Percentiles rank a stretch among this genome's conserved stretches.
These are phyloP conservation scores for Ameiurus melas DNA, from an alignment of 2,113 vertebrate genomes.

Conservation along the genomic window DNA sequence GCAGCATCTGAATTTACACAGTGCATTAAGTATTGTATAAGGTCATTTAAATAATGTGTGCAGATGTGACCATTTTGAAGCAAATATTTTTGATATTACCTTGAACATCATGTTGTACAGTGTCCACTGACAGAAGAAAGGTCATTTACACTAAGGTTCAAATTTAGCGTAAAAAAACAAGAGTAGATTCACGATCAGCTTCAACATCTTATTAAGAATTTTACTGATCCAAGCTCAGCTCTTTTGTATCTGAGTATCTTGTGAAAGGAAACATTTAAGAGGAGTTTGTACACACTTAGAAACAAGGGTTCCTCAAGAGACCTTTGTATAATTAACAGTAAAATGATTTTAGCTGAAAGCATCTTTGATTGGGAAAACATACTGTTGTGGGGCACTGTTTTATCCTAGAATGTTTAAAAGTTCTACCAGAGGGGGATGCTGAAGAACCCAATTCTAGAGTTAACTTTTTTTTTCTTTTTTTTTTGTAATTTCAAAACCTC, in stretches of 20 bases:
- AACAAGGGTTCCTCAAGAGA: not conserved
- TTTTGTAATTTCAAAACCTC: not conserved
- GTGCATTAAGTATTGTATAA: conserved; percentile 29
- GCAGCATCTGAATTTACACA: conserved; percentile 35
- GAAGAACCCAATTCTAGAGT: not conserved
- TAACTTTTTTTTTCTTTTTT: not conserved
- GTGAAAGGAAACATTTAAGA: no score
- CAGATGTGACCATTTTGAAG: conserved; percentile 17
- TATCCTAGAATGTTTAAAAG: not conserved
- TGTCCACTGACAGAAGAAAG: not conserved
- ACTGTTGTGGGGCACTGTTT: not conserved
- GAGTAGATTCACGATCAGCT: not conserved
- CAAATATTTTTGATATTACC: conserved; percentile 4
- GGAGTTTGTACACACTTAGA: not conserved
- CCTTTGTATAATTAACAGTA: not conserved
- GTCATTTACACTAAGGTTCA: not conserved
- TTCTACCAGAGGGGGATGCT: not conserved
- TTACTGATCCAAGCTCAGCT: not conserved
- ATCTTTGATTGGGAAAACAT: not conserved
- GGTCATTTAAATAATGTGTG: not conserved
- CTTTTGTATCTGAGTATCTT: not conserved
- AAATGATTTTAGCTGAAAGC: not conserved
- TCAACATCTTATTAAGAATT: not conserved
- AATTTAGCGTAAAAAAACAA: not conserved
- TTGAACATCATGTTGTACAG: not conserved